A percentile compares a stretch with the other conserved stretches of the same genome.
Conservation (phyloP, 1,140 invertebrate genomes). For the Pogonognathellus flavescens region DNA sequence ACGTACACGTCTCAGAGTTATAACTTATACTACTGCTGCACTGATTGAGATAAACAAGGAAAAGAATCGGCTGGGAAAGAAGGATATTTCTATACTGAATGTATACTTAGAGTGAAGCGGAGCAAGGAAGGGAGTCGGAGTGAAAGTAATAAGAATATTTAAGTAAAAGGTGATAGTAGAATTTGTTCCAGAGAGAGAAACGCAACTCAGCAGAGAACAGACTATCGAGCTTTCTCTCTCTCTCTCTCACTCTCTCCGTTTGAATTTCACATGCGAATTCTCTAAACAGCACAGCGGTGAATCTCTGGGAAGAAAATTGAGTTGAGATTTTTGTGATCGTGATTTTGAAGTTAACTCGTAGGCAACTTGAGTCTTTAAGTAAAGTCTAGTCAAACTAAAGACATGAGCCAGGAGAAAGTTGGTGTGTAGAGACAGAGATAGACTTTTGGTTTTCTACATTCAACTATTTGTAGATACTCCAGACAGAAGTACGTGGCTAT, state of each 20-base stretch:
- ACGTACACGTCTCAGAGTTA: too few relatives aligned
- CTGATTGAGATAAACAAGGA: too few relatives aligned
- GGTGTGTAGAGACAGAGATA: not conserved
- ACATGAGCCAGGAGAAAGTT: slow-evolving; percentile 9
- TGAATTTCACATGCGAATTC: too few relatives aligned
- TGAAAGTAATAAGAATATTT: not conserved
- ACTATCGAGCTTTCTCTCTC: slow-evolving; percentile 19
- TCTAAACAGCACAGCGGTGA: not conserved
- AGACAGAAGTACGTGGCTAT: not conserved
- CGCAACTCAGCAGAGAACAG: slow-evolving; percentile 11
- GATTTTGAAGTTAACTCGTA: slow-evolving; percentile 34
- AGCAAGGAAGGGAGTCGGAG: too few relatives aligned
- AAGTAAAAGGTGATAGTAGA: not conserved
- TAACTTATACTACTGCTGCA: too few relatives aligned
- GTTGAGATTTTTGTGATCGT: slow-evolving; percentile 48
- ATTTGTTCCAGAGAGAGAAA: not conserved
- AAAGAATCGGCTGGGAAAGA: too few relatives aligned
- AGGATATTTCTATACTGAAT: too few relatives aligned
- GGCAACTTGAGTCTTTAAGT: slow-evolving; percentile 3
- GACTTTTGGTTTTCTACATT: slow-evolving; percentile 21
- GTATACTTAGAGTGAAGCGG: too few relatives aligned
- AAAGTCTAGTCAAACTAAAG: slow-evolving; percentile 22
- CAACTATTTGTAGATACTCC: not conserved
- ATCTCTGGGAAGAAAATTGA: slow-evolving; percentile 31
- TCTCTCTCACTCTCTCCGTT: not conserved